Percentiles rank a stretch among this genome's conserved stretches.
Conservation (phyloP, 2,888 invertebrate species). For the Zaprionus bogoriensis region DNA sequence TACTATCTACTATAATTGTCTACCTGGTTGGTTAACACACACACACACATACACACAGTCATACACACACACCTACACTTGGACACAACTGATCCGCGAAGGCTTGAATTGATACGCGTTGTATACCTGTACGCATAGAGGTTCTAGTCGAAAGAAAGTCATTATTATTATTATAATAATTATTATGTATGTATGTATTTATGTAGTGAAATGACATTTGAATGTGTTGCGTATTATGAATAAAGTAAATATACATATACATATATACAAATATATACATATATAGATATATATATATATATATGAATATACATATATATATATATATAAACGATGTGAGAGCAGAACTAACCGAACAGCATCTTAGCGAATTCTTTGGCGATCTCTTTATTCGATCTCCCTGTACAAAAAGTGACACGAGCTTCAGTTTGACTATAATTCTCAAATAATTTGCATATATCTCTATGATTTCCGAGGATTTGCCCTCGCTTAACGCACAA, state of each 20-base stretch:
- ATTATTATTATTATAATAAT: constrained; percentile 62
- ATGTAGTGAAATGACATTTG: constrained; percentile 70
- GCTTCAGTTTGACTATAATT: background rate
- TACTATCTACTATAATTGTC: constrained; percentile 31
- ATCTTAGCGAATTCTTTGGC: constrained; percentile 10
- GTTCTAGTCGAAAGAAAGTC: constrained; percentile 26
- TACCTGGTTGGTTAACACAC: constrained; percentile 16
- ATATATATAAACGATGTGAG: constrained; percentile 21
- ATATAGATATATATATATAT: constrained; percentile 35
- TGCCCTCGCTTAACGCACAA: constrained; percentile 41
- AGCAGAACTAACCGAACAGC: constrained; percentile 15
- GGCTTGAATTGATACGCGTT: too few species aligned
- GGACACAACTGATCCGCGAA: too few species aligned
- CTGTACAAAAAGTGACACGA: constrained; percentile 3
- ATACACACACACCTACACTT: constrained; percentile 17
- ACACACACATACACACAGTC: constrained; percentile 15
- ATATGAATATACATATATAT: constrained; percentile 15
- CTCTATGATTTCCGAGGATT: background rate
- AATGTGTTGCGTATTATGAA: constrained; percentile 73
- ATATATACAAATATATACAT: constrained; percentile 40
- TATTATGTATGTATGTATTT: constrained; percentile 70
- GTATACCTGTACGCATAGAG: constrained; percentile 18
- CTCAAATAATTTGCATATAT: too few species aligned
- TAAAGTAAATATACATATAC: constrained; percentile 26
- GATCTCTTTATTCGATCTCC: background rate